phyloP scores from a whole-genome alignment of 2,888 invertebrate genomes.

The Cerceris ruficornis region DNA sequence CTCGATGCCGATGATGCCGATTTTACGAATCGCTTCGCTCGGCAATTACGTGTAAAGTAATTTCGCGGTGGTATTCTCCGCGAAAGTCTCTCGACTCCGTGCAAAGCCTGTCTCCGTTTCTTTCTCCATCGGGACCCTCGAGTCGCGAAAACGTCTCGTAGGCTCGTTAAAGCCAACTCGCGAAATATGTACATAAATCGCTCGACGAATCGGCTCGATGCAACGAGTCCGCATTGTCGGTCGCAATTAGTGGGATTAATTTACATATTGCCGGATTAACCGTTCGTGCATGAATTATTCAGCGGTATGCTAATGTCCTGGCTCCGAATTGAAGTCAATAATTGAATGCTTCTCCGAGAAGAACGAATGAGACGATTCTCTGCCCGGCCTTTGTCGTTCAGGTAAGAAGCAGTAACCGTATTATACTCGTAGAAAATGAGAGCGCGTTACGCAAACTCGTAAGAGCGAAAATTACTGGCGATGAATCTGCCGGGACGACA shows the following conservation, averaged over 20 bases:
- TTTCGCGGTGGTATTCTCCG: conserved; percentile 10
- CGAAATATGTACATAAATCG: conserved; percentile 68
- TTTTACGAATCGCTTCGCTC: conserved; percentile 4
- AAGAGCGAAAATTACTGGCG: neutral
- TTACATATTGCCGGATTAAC: conserved; percentile 79
- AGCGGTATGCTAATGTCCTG: conserved; percentile 75
- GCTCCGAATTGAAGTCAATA: conserved; percentile 70
- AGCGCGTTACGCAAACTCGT: conserved; percentile 1
- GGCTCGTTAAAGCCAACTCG: conserved; percentile 53
- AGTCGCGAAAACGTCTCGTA: conserved; percentile 48
- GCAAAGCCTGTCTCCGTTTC: neutral
- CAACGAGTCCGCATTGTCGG: conserved; percentile 70
- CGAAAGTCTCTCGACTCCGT: neutral
- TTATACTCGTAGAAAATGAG: conserved; percentile 24
- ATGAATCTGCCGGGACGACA: neutral
- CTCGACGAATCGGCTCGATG: conserved; percentile 44
- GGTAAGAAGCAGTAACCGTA: conserved; percentile 40
- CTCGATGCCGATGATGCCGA: neutral
- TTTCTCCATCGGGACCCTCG: conserved; percentile 12
- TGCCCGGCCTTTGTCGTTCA: neutral
- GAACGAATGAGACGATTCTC: conserved; percentile 25
- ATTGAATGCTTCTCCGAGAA: conserved; percentile 60
- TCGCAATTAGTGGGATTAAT: conserved; percentile 80
- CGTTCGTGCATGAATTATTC: conserved; percentile 79
- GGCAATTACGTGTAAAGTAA: conserved; percentile 11